Conservation (phyloP, 2,888 invertebrate genomes). For the Cerastis leucographa region DNA sequence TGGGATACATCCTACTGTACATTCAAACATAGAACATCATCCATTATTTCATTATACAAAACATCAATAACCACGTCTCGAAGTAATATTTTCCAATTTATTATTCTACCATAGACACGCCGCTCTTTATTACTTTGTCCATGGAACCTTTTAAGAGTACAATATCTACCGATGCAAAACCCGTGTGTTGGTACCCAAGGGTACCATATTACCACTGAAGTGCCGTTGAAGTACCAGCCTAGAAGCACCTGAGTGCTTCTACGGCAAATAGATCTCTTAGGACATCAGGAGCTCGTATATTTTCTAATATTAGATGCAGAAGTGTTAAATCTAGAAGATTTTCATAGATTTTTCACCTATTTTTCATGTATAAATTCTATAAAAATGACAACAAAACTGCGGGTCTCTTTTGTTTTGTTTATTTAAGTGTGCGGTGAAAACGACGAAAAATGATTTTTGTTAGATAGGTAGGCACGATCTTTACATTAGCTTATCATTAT, state of each 20-base stretch:
- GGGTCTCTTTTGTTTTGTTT: neutral
- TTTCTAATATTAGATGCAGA: conserved; percentile 22
- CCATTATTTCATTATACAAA: neutral
- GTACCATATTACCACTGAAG: conserved; percentile 42
- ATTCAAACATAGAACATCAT: neutral
- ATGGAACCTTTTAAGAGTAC: conserved; percentile 35
- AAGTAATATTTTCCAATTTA: conserved; percentile 25
- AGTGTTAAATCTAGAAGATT: conserved; percentile 14
- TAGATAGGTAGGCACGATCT: neutral
- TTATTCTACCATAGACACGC: conserved; percentile 4
- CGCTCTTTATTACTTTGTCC: conserved; percentile 16
- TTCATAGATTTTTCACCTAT: neutral
- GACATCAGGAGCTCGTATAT: conserved; percentile 40
- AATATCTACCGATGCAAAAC: conserved; percentile 54
- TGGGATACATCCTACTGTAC: neutral
- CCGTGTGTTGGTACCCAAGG: conserved; percentile 41
- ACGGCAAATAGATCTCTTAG: conserved; percentile 50
- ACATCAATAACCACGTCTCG: neutral
- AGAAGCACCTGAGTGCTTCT: conserved; percentile 57
- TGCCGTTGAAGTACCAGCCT: conserved; percentile 34
- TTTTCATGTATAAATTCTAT: neutral
- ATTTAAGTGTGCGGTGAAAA: neutral
- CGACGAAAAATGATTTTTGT: neutral
- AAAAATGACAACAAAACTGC: neutral
- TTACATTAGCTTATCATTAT: neutral